Evolutionary conservation across 1,140 invertebrate genomes (phyloP), one percentile per base, ranked within the genome.

Genomic region (Telenomus remus): DNA sequence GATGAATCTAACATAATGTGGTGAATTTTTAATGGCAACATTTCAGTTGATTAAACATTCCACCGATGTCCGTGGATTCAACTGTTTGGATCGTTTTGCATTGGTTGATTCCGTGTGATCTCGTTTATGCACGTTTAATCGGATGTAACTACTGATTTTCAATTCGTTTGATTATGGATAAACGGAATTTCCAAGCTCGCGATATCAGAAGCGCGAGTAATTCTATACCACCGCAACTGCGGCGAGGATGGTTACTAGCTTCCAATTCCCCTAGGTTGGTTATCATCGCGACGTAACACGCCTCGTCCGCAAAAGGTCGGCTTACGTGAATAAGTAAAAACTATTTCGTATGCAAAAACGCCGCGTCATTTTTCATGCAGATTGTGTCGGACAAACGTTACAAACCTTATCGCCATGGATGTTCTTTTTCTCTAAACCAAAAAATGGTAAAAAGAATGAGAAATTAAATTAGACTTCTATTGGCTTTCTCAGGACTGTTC

Each of bases 91-190:
- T 15, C 44, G 60, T 60, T 66, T 59, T 34, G 60, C 56, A 61
- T 55, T 66, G 48, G 37, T 64, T 57, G 63, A 56, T 68, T 68
- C 68, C 68, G 53, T 57, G 63, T 53, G 57, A 66, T 68, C 65
- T 65, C 65, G 65, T 70, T 76, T 66, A 56, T 61, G 57, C 59
- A 57, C 59, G 54, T 42, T 70, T 65, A 64, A 76, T 76, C 65
- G 65, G 73, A 76, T 65, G 65, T 60, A 70, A 60, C 64, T 69
- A 64, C 73, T 76, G 65, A 76, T 76, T 70, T 75, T 69, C 72
- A 69, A 69, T 75, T 75, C 49, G 59, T 75, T 75, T 64, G 72
- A 75, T 69, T 75, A 75, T 64, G 59, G 63, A 64, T 69, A 69
- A 69, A 69, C 54, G 64, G 64, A 69, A 75, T 75, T 69, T 75